Base-by-base conservation (phyloP, 2,888 invertebrate genomes). In the Timema cristinae region DNA sequence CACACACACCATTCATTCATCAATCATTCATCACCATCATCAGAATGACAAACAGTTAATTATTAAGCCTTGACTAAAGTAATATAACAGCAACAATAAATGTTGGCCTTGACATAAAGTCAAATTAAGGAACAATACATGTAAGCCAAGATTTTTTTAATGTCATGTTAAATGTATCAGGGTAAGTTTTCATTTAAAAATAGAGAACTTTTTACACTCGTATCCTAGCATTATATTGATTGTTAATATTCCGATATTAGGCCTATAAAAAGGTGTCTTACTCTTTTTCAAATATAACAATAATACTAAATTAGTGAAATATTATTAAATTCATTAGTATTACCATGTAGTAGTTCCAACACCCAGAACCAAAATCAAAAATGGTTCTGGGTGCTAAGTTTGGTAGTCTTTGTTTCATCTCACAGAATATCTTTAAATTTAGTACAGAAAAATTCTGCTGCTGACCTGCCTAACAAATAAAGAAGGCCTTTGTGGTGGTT, bases 321-420 rank as follows among this genome's bases (percentile, higher is more conserved):
- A 59, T 32, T 32, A 32, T 32, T 32, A 32, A 32, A 32, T 32
- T 2, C 32, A 32, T 32, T 32, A 32, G 32, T 32, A 32, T 78
- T 79, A 86, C 96, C 96, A 96, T 70, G 90, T 88, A 0, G 89
- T 92, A 0, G 93, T 91, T 0, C 96, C 97, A 6, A 94, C 83
- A 0, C 98, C 98, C 98, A 7, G 96, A 94, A 0, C 97, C 98
- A 81, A 94, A 95, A 83, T 98, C 97, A 77, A 97, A 92, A 76
- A 95, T 86, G 73, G 89, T 88, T 72, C 86, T 83, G 0, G 97
- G 97, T 72, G 84, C 84, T 80, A 92, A 97, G 16, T 87, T 81
- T 0, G 86, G 84, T 79, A 91, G 85, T 70, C 89, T 84, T 56
- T 79, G 80, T 68, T 83, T 83, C 70, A 97, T 91, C 84, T 96